Base-by-base conservation (phyloP, 2,888 invertebrate species). In the Sarcophaga variegata region DNA sequence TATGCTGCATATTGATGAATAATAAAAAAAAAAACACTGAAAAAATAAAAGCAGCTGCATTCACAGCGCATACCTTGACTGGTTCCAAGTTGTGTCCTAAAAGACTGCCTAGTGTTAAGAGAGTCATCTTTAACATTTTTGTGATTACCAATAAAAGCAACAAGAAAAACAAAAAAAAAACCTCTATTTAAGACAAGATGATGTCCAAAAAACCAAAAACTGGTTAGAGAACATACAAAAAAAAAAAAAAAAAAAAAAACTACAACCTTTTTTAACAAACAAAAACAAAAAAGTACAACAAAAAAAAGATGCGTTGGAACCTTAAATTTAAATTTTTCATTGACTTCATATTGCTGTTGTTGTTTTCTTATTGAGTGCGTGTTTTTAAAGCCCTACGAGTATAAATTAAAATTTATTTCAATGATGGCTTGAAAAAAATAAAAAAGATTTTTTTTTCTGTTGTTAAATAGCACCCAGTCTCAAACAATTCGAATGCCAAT, bases 41-140 rank as follows among this genome's bases (percentile, higher is more conserved):
- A 37, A 8, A 74, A 77, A 79, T 69, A 75, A 82, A 76, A 83
- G 86, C 86, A 86, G 86, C 86, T 86, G 86, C 86, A 86, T 79
- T 70, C 60, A 54, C 64, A 64, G n/a, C 22, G 14, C 80, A 84
- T 76, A 66, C 47, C 20, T 75, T 47, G 47, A 84, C 80, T 71
- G 77, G 45, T 77, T 76, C 54, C 12, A 54, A 14, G 82, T 14
- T 70, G 20, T 47, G 69, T 54, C 54, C 12, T 2, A 54, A 54
- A 54, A 54, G 54, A 54, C 4, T 54, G 12, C 14, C 54, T 54
- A 54, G 75, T 84, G 80, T 71, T 80, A 80, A 80, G 80, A 79
- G 75, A 84, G 64, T 76, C 66, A 76, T 84, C 75, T 75, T 76
- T 37, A 80, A 59, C 59, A n/a, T 64, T 64, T 63, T 37, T 11